Evolutionary conservation across 2,888 invertebrate species (phyloP), one percentile per base, ranked within the genome.

Genomic region (Rhagonycha fulva): DNA sequence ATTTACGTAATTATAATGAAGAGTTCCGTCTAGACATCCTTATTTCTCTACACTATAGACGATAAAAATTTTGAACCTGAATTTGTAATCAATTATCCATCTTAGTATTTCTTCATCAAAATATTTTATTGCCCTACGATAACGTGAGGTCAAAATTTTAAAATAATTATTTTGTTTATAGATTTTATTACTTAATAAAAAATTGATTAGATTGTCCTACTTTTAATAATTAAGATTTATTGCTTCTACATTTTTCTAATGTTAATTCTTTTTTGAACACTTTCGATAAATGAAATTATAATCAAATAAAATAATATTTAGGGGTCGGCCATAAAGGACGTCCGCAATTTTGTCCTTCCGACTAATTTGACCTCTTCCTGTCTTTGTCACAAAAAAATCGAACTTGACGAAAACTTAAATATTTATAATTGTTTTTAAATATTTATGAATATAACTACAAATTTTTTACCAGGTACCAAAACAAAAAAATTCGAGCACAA

Each of bases 21-120:
- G 12, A 66, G 63, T 66, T 66, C 63, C 63, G 63, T 66, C 63
- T 66, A 66, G 63, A 66, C 63, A 66, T 66, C 63, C 63, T 66
- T 66, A 66, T 66, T 24, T n/a, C 47, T 47, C 3, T 47, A 7
- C n/a, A 47, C 7, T n/a, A n/a, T n/a, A 47, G 47, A 47, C 2
- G 47, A 47, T 47, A 47, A 47, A n/a, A 47, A 47, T 47, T 47
- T 47, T 47, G 7, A n/a, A 47, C 47, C n/a, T 2, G n/a, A 47
- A 47, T 47, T 47, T n/a, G n/a, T n/a, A 12, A 30, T 30, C 2
- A 47, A 19, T 19, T 19, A 19, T 19, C 2, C 19, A 19, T 19
- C 19, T 19, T 19, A 19, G 19, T n/a, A 47, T 47, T 47, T 47
- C 47, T 47, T 47, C 47, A 47, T 47, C 7, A 47, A n/a, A 47